Base-by-base conservation (phyloP, 2,888 invertebrate species). In the Drosophila algonquin region DNA sequence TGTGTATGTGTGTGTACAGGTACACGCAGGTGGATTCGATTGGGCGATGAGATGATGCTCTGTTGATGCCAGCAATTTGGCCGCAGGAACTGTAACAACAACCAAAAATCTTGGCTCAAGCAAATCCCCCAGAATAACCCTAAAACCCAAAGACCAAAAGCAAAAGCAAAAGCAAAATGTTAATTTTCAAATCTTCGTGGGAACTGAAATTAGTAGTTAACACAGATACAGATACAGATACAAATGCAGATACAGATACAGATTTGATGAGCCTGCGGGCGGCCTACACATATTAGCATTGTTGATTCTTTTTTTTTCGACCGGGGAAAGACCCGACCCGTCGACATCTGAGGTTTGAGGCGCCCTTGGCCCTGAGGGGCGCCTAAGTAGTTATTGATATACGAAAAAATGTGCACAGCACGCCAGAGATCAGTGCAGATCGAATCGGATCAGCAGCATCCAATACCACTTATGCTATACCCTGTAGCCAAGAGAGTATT, bases 181-280 rank as follows among this genome's bases (percentile, higher is more conserved):
- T 88, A 89, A 88, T 87, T 87, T 89, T 75, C 56, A 87, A 86
- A 90, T 89, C 89, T 90, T 81, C 89, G 89, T 89, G 89, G 89
- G 90, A 89, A 89, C 79, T 81, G 69, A 81, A 84, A 87, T 87
- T 81, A 77, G 81, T 84, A 75, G 75, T 74, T 81, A 73, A 69
- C 70, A 80, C 68, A 81, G 46, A 75, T 40, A 60, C 57, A 81
- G 46, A 75, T 40, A 60, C 57, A 61, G 48, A 67, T 40, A 30
- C 35, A 68, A 46, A 67, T 46, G 52, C 46, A 56, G 50, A 50
- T 21, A 58, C 48, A 50, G 35, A 35, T 35, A 10, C 59, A 46
- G 32, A 48, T 50, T n/a, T 18, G 21, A 16, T 50, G 68, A 55
- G 57, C 75, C 84, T 83, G 83, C 87, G 76, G 83, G 83, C 76